phyloP scores from a whole-genome alignment of 92 coral and sea anemone species.

The Actinostola sp. region DNA sequence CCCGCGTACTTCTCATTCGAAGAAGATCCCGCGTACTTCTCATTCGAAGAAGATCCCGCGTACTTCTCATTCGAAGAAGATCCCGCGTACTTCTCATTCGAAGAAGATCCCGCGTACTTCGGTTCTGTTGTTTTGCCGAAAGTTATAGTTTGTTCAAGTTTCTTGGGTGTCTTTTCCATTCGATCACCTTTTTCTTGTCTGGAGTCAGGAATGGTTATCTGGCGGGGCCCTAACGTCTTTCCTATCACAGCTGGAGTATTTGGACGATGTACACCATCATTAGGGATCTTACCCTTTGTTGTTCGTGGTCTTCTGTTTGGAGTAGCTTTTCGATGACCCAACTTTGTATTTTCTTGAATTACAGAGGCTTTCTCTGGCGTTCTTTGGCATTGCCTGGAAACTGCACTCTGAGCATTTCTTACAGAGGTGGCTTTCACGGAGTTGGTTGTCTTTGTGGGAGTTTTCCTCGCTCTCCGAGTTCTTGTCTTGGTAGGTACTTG shows the following conservation, averaged over 20 bases:
- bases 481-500: constrained; percentile 44
- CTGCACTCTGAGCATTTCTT: background rate
- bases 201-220: too few species aligned
- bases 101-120: too few species aligned
- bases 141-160: background rate
- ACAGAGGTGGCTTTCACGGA: background rate
- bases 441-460: background rate
- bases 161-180: too few species aligned
- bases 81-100: too few species aligned
- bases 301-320: constrained; percentile 5
- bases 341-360: too few species aligned
- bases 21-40: too few species aligned
- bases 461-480: background rate
- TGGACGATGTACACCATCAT: background rate
- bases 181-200: too few species aligned
- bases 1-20: too few species aligned
- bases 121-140: background rate
- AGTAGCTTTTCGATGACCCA: background rate
- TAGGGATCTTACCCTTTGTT: background rate
- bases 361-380: too few species aligned
- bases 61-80: too few species aligned
- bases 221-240: too few species aligned
- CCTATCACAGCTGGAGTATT: background rate
- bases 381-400: background rate
- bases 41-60: too few species aligned